phyloP scores from a whole-genome alignment of 2,113 vertebrate species.

The Sceloporus tristichus region DNA sequence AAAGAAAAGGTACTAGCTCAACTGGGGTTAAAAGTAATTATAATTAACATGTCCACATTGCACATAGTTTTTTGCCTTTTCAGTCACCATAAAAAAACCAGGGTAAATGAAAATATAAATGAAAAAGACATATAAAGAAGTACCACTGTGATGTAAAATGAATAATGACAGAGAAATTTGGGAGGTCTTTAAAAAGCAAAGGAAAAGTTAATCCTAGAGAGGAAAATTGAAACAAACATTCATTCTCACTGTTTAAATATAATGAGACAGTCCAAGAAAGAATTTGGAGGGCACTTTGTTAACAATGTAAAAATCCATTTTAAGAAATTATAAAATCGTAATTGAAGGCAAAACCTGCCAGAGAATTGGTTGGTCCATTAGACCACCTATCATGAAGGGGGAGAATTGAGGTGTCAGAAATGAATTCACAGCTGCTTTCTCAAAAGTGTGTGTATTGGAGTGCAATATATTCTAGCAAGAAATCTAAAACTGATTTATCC shows the following conservation, averaged over 20 bases:
- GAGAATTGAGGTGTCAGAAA: not conserved
- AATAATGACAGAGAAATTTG: not conserved
- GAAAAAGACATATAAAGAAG: not conserved
- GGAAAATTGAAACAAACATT: not conserved
- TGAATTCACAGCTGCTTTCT: constrained; percentile 25
- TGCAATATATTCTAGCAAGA: not conserved
- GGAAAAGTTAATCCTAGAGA: not conserved
- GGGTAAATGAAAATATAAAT: not conserved
- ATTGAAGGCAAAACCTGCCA: not conserved
- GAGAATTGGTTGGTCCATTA: not conserved
- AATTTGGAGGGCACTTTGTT: not conserved
- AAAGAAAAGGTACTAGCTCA: not conserved
- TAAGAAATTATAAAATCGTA: constrained; percentile 1
- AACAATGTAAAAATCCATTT: constrained; percentile 9
- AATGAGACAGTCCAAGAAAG: not conserved
- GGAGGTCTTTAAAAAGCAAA: not conserved
- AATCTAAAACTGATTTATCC: not conserved
- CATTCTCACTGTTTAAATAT: not conserved
- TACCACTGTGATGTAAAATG: not conserved
- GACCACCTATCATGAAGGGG: constrained; percentile 13
- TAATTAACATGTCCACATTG: not conserved
- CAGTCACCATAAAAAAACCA: not conserved
- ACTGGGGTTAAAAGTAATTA: not conserved
- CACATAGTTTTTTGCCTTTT: not conserved
- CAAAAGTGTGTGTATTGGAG: not conserved